Base-by-base conservation (phyloP, 2,797 vertebrate species). In the Acrossocheilus fasciatus region DNA sequence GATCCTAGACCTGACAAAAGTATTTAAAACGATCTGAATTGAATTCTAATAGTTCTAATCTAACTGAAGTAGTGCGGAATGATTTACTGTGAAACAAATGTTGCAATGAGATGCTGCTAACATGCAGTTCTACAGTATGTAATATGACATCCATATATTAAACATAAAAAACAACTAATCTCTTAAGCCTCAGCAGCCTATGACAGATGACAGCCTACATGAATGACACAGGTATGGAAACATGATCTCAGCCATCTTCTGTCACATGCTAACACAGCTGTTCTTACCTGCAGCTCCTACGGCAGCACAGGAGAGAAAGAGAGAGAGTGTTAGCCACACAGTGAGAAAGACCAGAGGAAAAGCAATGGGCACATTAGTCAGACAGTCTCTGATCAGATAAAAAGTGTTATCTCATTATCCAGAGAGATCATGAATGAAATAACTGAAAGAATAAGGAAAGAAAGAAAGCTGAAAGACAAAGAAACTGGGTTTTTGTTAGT, bases 241-340 rank as follows among this genome's bases (percentile, higher is more conserved):
- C 54, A 83, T 59, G 75, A 91, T 92, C 91, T 86, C 91, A 90
- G 87, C 86, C 91, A 94, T 70, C 91, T 89, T 88, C 92, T 88
- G 39, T n/a, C 39, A 68, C 66, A 82, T 73, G 86, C 84, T 85
- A 73, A 62, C 80, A 88, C 64, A 83, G 62, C 52, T 52, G 82
- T 43, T 88, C 98, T 99, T 98, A 99, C 98, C 98, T 99, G 98
- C 92, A 99, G 97, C 95, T 99, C 98, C 98, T 99, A 93, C 0
- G 94, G 95, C 93, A 95, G 97, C 97, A 93, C 95, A 95, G 94
- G 96, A 81, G 84, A 86, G 54, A 86, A 64, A 81, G 77, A 81
- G 43, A 86, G 50, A 96, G 73, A 91, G 84, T 54, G 88, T 89
- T 86, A 89, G 82, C 45, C 87, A 91, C 68, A 87, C 80, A 81